These are phyloP conservation scores for Epizoanthus rinbou DNA, from an alignment of 92 coral and sea anemone genomes.

Conservation along the genomic window DNA sequence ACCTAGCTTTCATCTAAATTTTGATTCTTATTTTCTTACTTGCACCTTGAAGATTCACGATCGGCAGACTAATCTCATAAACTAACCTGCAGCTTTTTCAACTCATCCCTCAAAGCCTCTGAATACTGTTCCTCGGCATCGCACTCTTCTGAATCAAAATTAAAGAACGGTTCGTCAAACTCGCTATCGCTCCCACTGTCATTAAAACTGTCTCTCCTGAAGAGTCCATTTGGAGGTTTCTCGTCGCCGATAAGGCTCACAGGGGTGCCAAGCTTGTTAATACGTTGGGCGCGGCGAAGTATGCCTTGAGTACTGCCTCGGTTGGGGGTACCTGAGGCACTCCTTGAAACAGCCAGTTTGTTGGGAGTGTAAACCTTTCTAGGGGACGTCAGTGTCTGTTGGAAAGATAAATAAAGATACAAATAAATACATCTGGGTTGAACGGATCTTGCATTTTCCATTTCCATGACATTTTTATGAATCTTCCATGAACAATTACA, in stretches of 20 bases:
- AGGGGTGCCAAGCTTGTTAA: slow-evolving; percentile 58
- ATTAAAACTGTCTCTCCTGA: slow-evolving; percentile 88
- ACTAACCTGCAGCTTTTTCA: slow-evolving; percentile 88
- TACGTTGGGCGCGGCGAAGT: slow-evolving; percentile 30
- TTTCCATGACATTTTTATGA: too few relatives aligned
- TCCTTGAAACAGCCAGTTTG: slow-evolving; percentile 52
- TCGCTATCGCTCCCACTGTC: slow-evolving; percentile 87
- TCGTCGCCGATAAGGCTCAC: slow-evolving; percentile 79
- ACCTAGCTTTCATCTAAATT: too few relatives aligned
- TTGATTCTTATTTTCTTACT: too few relatives aligned
- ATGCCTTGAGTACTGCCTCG: slow-evolving; percentile 54
- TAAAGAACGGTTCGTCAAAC: slow-evolving; percentile 91
- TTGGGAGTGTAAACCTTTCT: slow-evolving; percentile 60
- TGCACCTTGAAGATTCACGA: too few relatives aligned
- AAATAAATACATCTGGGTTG: too few relatives aligned
- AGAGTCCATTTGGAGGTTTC: slow-evolving; percentile 83
- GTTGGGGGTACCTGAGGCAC: slow-evolving; percentile 86
- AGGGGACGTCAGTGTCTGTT: slow-evolving; percentile 91
- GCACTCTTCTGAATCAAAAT: slow-evolving; percentile 78
- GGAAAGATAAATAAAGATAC: neutral
- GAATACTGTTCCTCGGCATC: slow-evolving; percentile 93
- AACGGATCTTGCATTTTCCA: too few relatives aligned
- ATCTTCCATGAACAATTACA: too few relatives aligned
- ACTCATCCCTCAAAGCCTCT: slow-evolving; percentile 91
- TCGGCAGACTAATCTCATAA: too few relatives aligned